These are phyloP conservation scores for Notoglanidium macrostoma DNA, from an alignment of 2,797 vertebrate genomes.

Conservation along the genomic window DNA sequence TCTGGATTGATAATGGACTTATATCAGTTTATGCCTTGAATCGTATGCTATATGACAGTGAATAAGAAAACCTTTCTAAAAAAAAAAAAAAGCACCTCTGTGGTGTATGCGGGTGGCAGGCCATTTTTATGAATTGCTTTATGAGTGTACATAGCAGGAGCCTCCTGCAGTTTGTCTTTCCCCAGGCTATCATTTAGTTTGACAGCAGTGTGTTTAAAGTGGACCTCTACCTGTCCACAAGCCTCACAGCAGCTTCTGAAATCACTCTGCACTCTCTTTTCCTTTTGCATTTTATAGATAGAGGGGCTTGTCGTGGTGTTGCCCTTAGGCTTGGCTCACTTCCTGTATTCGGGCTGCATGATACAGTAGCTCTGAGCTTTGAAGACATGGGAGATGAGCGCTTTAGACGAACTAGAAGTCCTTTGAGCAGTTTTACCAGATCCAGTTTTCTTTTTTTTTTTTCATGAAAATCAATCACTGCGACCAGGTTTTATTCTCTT, in stretches of 20 bases:
- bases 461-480: background rate
- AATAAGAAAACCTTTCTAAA: constrained; percentile 60
- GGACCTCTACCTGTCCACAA: constrained; percentile 48
- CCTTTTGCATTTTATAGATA: constrained; percentile 22
- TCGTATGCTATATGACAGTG: constrained; percentile 63
- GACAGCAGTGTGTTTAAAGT: constrained; percentile 66
- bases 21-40: constrained; percentile 60
- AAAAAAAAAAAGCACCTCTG: constrained; percentile 8
- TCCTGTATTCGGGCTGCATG: constrained; percentile 8
- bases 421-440: background rate
- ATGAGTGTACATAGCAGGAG: constrained; percentile 60
- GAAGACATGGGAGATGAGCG: background rate
- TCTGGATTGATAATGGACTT: constrained; percentile 62
- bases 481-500: no score
- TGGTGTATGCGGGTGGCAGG: constrained; percentile 54
- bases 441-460: background rate
- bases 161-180: constrained; percentile 59
- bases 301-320: constrained; percentile 13
- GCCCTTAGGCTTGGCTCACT: background rate
- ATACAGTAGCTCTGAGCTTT: constrained; percentile 3
- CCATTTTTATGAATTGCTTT: constrained; percentile 65
- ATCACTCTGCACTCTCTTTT: constrained; percentile 1
- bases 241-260: constrained; percentile 17
- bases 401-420: background rate
- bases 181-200: constrained; percentile 59